Percentiles rank a stretch among this genome's conserved stretches.
Evolutionary conservation across 2,888 invertebrate species (phyloP).

Genomic region (Dynastes maya): DNA sequence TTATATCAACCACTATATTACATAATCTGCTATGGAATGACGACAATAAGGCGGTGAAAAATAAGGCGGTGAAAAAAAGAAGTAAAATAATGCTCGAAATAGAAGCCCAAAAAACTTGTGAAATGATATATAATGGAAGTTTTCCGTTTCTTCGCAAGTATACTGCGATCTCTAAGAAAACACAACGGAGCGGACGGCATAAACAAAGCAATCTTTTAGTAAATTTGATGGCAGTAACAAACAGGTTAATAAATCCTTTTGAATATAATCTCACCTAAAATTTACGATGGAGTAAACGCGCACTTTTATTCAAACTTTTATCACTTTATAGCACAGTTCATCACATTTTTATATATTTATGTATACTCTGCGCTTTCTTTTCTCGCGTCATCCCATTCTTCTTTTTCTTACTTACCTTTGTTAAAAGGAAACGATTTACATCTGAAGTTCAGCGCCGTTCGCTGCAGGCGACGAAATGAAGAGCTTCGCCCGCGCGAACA

Average conservation of each 20-base stretch:
- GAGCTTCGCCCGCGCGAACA: slow-evolving; percentile 37
- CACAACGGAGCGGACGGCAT: slow-evolving; percentile 39
- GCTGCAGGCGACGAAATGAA: slow-evolving; percentile 40
- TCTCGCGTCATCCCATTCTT: slow-evolving; percentile 22
- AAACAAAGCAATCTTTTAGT: slow-evolving; percentile 54
- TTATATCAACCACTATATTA: too few relatives aligned
- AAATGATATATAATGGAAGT: slow-evolving; percentile 19
- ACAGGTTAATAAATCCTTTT: slow-evolving; percentile 58
- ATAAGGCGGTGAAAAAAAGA: background rate
- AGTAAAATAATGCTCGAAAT: background rate
- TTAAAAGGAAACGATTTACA: slow-evolving; percentile 55
- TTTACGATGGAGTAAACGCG: slow-evolving; percentile 58
- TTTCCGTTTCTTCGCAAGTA: slow-evolving; percentile 1
- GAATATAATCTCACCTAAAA: slow-evolving; percentile 57
- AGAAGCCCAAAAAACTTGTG: background rate
- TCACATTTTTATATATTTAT: slow-evolving; percentile 56
- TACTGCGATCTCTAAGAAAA: slow-evolving; percentile 30
- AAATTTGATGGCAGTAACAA: slow-evolving; percentile 52
- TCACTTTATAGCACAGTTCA: slow-evolving; percentile 58
- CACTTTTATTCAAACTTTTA: slow-evolving; percentile 59
- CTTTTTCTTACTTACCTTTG: slow-evolving; percentile 51
- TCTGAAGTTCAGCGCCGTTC: slow-evolving; percentile 41
- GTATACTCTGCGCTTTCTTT: slow-evolving; percentile 50
- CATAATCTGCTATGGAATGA: background rate
- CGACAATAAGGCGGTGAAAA: background rate